Base-by-base conservation (phyloP, 1,140 invertebrate genomes). In the Drosophila hydei region DNA sequence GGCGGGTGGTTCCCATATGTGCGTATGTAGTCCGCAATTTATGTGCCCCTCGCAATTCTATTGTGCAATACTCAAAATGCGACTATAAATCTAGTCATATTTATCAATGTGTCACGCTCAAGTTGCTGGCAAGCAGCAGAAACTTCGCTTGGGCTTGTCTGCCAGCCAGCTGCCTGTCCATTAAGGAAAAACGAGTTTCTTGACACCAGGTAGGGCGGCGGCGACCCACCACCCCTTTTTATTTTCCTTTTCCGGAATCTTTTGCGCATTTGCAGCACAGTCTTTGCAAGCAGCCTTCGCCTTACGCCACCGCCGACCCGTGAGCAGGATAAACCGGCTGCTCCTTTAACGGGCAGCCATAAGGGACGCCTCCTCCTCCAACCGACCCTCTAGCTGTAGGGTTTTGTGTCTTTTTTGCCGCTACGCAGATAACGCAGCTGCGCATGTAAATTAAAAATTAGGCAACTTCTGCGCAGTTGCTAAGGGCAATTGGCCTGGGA, bases 141-240 rank as follows among this genome's bases (percentile, higher is more conserved):
- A 45, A 54, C 19, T 18, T 30, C 36, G 18, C 18, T 33, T 18
- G 21, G 19, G 33, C 36, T 11, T 27, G 9, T 33, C 9, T 33
- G 30, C 30, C 30, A 33, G 48, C 21, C 65, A 68, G 69, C 61
- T 72, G 67, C 70, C 77, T 83, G 75, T 68, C 84, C 83, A 76
- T 83, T 88, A 83, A 64, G 75, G 72, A 75, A 72, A 87, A 87
- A 88, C 84, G 68, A 72, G 83, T 87, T 87, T 36, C 45, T 45
- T 43, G 47, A 59, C 47, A 61, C 16, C 43, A 27, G 38, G 69
- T 36, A 70, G 50, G 61, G 52, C 54, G 45, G 21, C 42, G n/a
- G 12, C 47, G 21, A 62, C 42, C 54, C 75, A 79, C 76, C 76
- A 75, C 71, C 71, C 59, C 61, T 72, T 75, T 75, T 54, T 23